Evolutionary conservation across 2,797 vertebrate genomes (phyloP), one percentile per base, ranked within the genome.

Genomic region (Xyrichtys novacula): DNA sequence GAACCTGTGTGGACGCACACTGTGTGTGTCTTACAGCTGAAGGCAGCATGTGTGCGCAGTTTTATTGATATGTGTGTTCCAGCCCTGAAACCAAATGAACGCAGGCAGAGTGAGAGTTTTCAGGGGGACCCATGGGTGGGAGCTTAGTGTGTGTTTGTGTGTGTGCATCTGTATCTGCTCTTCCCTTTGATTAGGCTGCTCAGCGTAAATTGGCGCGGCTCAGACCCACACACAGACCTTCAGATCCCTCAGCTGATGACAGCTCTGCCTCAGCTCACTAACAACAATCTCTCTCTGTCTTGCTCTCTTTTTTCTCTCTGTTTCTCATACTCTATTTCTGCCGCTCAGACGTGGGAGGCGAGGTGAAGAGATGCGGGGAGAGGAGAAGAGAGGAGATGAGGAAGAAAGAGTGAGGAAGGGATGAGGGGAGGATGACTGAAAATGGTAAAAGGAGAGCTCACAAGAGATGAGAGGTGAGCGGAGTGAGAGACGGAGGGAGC

Each of bases 191-290:
- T 94, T 92, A 91, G 88, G 85, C 87, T 76, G 76, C 86, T 91
- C 86, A 74, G 88, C 42, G 80, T 86, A 92, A 93, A 93, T 92
- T 93, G 91, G 89, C 82, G 70, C 86, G 26, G 71, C 85, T 55
- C 83, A 90, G 64, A 66, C 80, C 61, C 81, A 31, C 66, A 61
- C 74, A 74, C 67, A 53, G 78, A 76, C 88, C 88, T 74, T 91
- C 81, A 91, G 88, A 93, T 93, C 92, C 91, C 81, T 79, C 68
- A 75, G 82, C 84, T 85, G 90, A 92, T 92, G 91, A 91, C 91
- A 86, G 87, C 90, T 90, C 88, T 85, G 89, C 85, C 90, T 91
- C 82, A 81, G 86, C 87, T 72, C 36, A 74, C 83, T 85, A 89
- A 88, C 89, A 87, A 86, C 88, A 82, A 85, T 78, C 81, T 72